Base-by-base conservation (phyloP, 1,140 invertebrate genomes). In the Temnothorax longispinosus region DNA sequence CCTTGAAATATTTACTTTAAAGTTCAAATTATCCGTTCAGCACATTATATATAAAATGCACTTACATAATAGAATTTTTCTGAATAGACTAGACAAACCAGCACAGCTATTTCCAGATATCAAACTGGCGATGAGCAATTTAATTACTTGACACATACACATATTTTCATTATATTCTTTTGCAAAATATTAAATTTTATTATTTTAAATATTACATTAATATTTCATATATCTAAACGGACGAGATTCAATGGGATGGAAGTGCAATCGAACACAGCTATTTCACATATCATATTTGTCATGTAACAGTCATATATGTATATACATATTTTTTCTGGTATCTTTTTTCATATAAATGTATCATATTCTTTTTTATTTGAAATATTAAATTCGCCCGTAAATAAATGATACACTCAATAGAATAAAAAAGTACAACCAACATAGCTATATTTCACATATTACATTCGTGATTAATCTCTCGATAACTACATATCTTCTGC, bases 241-340 rank as follows among this genome's bases (percentile, higher is more conserved):
- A 44, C 6, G 35, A 32, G 21, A 60, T 32, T 76, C 74, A 44
- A 60, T 76, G 15, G 21, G 3, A 41, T 44, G 54, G 38, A 60
- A 60, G 15, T 76, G 74, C 54, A 60, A 41, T 44, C 74, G 54
- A 76, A 41, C 54, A 76, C 3, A 76, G 54, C 21, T 74, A 54
- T 74, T 54, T 44, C n/a, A 60, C 15, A 27, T 76, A 76, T 76
- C 52, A 75, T 56, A 75, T 75, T 75, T 75, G 50, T 56, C 27
- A 56, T 5, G 11, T 8, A 35, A 21, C 18, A 75, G 41, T 7
- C 13, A 71, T 27, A 27, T 35, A 18, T 50, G 6, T 21, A 21
- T 41, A 21, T 44, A 67, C 10, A 44, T 72, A 32, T 56, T 50
- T 50, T n/a, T 13, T 52, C 21, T 52, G 21, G 6, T 21, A 69